Conservation (phyloP, 2,888 invertebrate species). For the Drosophila greeni region DNA sequence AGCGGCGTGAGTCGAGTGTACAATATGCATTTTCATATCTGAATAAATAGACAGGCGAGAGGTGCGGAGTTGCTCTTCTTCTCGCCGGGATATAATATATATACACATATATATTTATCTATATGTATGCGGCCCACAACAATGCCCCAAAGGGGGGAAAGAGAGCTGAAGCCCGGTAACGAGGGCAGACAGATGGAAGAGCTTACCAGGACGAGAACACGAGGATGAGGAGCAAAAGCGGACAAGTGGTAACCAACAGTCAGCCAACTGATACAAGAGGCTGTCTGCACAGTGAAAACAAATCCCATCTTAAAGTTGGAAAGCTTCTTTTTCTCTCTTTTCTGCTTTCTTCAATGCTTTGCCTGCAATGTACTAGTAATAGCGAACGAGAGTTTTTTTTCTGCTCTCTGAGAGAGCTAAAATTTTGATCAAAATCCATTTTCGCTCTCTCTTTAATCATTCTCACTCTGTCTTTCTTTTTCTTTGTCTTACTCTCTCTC, state of each 20-base stretch:
- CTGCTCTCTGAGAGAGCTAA: background rate
- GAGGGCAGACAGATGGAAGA: conserved; percentile 38
- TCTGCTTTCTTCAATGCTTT: background rate
- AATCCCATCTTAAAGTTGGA: background rate
- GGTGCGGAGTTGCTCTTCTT: conserved; percentile 8
- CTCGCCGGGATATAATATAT: conserved; percentile 11
- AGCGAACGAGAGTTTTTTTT: background rate
- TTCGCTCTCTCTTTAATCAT: too few relatives aligned
- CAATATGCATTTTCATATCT: conserved; percentile 70
- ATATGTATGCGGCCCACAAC: conserved; percentile 28
- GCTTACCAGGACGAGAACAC: conserved; percentile 34
- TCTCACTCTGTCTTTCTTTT: too few relatives aligned
- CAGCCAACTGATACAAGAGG: conserved; percentile 53
- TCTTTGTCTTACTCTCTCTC: too few relatives aligned
- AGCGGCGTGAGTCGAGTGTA: conserved; percentile 65
- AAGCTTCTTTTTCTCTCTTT: background rate
- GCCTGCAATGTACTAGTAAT: background rate
- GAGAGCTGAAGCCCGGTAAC: conserved; percentile 6
- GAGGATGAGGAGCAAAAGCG: conserved; percentile 23
- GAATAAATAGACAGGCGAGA: conserved; percentile 38
- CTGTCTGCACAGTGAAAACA: conserved; percentile 12
- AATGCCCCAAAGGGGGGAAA: conserved; percentile 22
- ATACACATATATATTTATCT: conserved; percentile 10
- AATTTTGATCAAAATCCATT: too few relatives aligned
- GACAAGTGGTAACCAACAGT: conserved; percentile 66